Percentiles rank a stretch among this genome's conserved stretches.
These are phyloP conservation scores for Ahaetulla prasina DNA, from an alignment of 2,113 vertebrate genomes.

Conservation along the genomic window DNA sequence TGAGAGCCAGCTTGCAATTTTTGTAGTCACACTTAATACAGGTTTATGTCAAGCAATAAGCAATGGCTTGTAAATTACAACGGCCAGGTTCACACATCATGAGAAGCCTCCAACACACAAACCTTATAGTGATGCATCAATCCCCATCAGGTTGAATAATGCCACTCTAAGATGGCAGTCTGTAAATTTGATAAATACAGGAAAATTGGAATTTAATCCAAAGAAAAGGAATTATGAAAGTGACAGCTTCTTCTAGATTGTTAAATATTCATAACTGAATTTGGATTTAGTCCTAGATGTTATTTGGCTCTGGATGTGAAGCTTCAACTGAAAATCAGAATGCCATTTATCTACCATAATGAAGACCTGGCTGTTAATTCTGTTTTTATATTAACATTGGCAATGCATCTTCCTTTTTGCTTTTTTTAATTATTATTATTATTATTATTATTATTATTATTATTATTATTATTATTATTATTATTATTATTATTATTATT, in stretches of 20 bases:
- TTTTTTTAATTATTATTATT: no score
- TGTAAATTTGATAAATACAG: background rate
- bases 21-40: background rate
- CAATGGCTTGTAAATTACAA: background rate
- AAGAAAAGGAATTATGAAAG: background rate
- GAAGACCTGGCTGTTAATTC: background rate
- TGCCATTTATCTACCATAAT: background rate
- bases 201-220: background rate
- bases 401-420: background rate
- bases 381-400: background rate
- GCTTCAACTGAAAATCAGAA: background rate
- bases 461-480: no score
- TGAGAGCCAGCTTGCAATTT: background rate
- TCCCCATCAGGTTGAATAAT: background rate
- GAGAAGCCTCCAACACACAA: background rate
- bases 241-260: background rate
- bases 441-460: no score
- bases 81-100: background rate
- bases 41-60: background rate
- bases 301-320: background rate
- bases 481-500: no score
- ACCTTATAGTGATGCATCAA: background rate
- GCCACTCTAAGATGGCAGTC: background rate
- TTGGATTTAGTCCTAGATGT: background rate
- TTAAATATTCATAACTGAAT: no score